Evolutionary conservation across 53 echinoderm and acorn worm genomes (phyloP), one percentile per base, ranked within the genome.

Genomic region (Mesocentrotus franciscanus): DNA sequence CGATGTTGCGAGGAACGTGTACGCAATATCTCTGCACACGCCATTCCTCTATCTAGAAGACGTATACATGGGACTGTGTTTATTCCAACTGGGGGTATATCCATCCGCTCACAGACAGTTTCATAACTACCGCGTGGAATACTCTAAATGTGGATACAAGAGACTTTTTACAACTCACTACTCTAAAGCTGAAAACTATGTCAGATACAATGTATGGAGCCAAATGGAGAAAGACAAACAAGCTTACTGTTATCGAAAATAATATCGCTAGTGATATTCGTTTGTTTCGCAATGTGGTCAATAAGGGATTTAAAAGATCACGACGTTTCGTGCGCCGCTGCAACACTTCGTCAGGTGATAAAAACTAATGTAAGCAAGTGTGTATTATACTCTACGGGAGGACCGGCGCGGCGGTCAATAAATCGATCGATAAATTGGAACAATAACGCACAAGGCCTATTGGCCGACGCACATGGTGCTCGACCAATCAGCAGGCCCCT

Each of bases 41-140:
- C 94, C 57, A 32, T 97, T 64, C 55, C 1, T 97, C 9, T 78
- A 90, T 58, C 90, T 97, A 16, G 97, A 97, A 56, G 97, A 97
- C 57, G 97, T 96, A 9, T 92, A 71, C 64, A 71, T 96, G 9
- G 96, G 81, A 55, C 89, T 96, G 10, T 96, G 96, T 26, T 76
- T 96, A 59, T 55, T 71, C 8, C 61, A 95, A 16, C 39, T 97
- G 0, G 95, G 93, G 9, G 92, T 97, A 8, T n/a, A 35, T 12
- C 97, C 96, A 2, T 4, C n/a, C 16, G 72, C 59, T 1, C 93
- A 95, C 71, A n/a, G 36, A 27, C 95, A 92, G 49, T 97, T 97
- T 60, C 64, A 96, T 61, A 96, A 96, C 75, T 29, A 91, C 74
- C 91, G 56, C 18, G 56, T 94, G 2, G 27, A n/a, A 10, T 96